These are phyloP conservation scores for Brachylomia viminalis DNA, from an alignment of 2,888 invertebrate genomes.

Conservation along the genomic window DNA sequence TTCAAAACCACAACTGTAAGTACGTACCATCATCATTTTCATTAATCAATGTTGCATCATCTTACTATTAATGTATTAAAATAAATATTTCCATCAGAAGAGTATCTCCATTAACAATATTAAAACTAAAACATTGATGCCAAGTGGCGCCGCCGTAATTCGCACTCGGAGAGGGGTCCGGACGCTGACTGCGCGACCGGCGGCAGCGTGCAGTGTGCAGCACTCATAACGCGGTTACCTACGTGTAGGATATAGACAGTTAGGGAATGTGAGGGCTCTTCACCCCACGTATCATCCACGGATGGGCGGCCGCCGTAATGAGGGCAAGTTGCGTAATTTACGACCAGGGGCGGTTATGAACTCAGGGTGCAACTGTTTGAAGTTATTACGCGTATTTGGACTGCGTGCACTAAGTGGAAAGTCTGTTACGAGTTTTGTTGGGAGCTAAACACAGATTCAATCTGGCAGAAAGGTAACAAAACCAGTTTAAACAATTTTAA, in stretches of 20 bases:
- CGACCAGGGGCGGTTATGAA: slow-evolving; percentile 80
- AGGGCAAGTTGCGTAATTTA: slow-evolving; percentile 88
- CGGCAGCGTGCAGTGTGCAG: slow-evolving; percentile 69
- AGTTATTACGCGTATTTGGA: slow-evolving; percentile 86
- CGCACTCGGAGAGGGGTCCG: slow-evolving; percentile 56
- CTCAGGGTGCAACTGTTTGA: slow-evolving; percentile 86
- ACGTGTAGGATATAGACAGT: slow-evolving; percentile 69
- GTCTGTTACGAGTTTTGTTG: slow-evolving; percentile 25
- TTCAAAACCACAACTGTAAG: slow-evolving; percentile 14
- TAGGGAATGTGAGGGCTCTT: slow-evolving; percentile 72
- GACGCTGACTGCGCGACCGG: slow-evolving; percentile 58
- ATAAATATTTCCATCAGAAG: slow-evolving; percentile 24
- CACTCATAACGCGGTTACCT: slow-evolving; percentile 72
- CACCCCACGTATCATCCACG: slow-evolving; percentile 83
- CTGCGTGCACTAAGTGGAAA: slow-evolving; percentile 67
- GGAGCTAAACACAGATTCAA: slow-evolving; percentile 3
- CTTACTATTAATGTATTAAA: slow-evolving; percentile 46
- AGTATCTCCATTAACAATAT: slow-evolving; percentile 63
- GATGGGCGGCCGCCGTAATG: slow-evolving; percentile 86
- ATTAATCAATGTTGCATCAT: slow-evolving; percentile 38
- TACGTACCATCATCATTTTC: slow-evolving; percentile 8
- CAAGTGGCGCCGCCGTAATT: slow-evolving; percentile 38
- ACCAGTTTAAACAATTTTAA: no score
- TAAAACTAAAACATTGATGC: slow-evolving; percentile 73
- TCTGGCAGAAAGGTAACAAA: not conserved